Base-by-base conservation (phyloP, 2,888 invertebrate genomes). In the Fragum fragum region DNA sequence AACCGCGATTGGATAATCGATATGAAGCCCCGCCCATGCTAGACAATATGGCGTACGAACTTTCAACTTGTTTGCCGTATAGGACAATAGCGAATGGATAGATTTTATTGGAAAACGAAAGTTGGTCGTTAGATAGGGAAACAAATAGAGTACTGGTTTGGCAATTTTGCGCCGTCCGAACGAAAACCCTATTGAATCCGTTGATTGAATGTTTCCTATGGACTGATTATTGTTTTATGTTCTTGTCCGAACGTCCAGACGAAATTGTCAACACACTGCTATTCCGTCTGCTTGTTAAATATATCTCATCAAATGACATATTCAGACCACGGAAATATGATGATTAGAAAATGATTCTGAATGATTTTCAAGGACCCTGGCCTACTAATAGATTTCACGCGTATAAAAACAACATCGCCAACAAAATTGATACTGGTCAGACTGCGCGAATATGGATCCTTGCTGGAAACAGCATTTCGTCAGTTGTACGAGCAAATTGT, bases 1-100 rank as follows among this genome's bases (percentile, higher is more conserved):
- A 63, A 39, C 61, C 66, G 39, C 77, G 32, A 83, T 77, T 83
- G 83, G 83, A n/a, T 52, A 18, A 53, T 57, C 39, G 14, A 18
- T 66, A 11, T 39, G 29, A 47, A 42, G 66, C 61, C 73, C 77
- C 68, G 70, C 79, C 83, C 77, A 39, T 29, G 39, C 68, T 42
- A 77, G 61, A 77, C 76, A 63, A 73, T 70, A 61, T 26, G 76
- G 76, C 76, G 76, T 42, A 69, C 53, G 9, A 28, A 14, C 47
- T n/a, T 39, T 66, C 42, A 42, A 66, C 32, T n/a, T 61, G 42
- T 42, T 66, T 66, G 26, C 66, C 66, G 66, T 66, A 66, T 66
- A 66, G 66, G 42, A 42, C 66, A 66, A 23, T 57, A 42, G 21
- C 42, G 21, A 42, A 42, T 32, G 42, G 66, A 42, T 23, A 36